Conservation (phyloP, 2,888 invertebrate species). For the Keiferia lycopersicella region DNA sequence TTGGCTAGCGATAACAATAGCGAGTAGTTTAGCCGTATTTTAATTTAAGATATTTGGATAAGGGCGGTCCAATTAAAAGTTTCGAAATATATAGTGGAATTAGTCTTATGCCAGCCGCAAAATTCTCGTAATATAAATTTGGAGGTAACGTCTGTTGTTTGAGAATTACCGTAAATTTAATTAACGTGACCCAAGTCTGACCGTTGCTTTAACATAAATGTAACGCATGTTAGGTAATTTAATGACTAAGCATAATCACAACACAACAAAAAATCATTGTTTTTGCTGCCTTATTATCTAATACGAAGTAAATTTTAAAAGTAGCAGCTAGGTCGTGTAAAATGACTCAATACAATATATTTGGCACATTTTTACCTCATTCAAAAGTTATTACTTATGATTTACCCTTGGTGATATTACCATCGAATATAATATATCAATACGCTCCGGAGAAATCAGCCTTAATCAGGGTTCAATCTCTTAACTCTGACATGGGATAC, state of each 20-base stretch:
- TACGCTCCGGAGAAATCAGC: not conserved
- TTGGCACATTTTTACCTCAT: not conserved
- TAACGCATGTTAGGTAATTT: constrained; percentile 2
- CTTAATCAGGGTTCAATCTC: constrained; percentile 12
- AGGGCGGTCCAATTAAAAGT: constrained; percentile 25
- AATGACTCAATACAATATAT: too few species aligned
- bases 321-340: too few species aligned
- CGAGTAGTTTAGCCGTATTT: constrained; percentile 11
- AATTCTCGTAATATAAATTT: constrained; percentile 19
- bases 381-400: not conserved
- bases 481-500: not conserved
- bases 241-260: not conserved
- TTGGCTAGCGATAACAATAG: constrained; percentile 12
- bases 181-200: constrained; percentile 34
- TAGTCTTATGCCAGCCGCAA: constrained; percentile 22
- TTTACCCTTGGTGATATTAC: not conserved
- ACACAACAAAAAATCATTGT: too few species aligned
- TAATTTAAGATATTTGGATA: constrained; percentile 23
- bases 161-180: constrained; percentile 36
- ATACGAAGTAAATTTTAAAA: too few species aligned
- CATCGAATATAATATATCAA: not conserved
- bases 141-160: constrained; percentile 30
- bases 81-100: constrained; percentile 23
- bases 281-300: not conserved
- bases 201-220: constrained; percentile 19